Percentiles rank a stretch among this genome's conserved stretches.
These are phyloP conservation scores for Phallusia fumigata DNA, from an alignment of 23 tunicate genomes.

Conservation along the genomic window DNA sequence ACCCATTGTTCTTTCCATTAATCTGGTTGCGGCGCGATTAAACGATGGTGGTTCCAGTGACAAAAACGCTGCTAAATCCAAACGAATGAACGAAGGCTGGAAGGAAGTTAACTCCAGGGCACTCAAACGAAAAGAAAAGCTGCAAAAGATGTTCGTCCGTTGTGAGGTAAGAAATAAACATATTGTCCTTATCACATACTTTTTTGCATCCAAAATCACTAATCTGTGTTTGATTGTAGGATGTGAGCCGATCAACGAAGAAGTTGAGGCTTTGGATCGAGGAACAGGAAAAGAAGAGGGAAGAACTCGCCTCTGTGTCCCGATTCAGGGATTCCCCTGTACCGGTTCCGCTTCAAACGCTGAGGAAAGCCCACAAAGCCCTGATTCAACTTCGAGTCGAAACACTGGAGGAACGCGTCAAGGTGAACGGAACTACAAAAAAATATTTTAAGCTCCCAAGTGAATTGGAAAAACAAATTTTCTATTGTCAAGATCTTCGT, in stretches of 20 bases:
- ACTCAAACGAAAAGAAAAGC: slow-evolving; percentile 21
- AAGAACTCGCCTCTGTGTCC: background rate
- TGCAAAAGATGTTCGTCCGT: slow-evolving; percentile 29
- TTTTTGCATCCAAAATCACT: background rate
- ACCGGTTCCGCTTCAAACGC: background rate
- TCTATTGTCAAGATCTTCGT: no score
- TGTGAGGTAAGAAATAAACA: slow-evolving; percentile 31
- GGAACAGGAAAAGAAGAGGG: background rate
- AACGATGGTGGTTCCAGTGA: background rate
- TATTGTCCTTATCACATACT: background rate
- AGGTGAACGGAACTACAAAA: slow-evolving; percentile 38
- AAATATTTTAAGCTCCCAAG: no score
- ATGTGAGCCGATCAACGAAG: background rate
- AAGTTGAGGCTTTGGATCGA: slow-evolving; percentile 23
- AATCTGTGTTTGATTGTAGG: background rate
- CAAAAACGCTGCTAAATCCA: slow-evolving; percentile 19
- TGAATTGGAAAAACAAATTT: no score
- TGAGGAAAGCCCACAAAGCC: slow-evolving; percentile 38
- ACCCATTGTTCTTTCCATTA: slow-evolving; percentile 52
- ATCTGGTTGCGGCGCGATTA: slow-evolving; percentile 39
- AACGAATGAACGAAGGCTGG: slow-evolving; percentile 47
- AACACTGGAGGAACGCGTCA: slow-evolving; percentile 29
- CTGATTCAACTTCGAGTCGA: slow-evolving; percentile 43
- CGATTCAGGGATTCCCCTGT: slow-evolving; percentile 10
- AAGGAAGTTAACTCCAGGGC: slow-evolving; percentile 17